Conservation (phyloP, 2,888 invertebrate genomes). For the Odontomyia ornata region DNA sequence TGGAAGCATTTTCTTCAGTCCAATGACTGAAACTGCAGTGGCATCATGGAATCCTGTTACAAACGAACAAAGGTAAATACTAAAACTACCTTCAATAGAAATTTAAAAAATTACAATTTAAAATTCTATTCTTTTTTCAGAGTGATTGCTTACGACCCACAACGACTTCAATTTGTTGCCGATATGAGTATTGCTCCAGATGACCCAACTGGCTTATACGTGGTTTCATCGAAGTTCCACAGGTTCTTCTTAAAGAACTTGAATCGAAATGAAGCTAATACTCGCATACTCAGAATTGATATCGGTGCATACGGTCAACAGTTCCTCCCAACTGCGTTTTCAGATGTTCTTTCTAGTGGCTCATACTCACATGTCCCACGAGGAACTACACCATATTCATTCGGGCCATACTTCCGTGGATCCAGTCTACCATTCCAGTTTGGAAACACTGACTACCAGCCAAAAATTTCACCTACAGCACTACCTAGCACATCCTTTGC, state of each 20-base stretch:
- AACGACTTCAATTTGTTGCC: conserved; percentile 79
- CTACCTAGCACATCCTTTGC: conserved; percentile 33
- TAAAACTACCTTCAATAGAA: too few species aligned
- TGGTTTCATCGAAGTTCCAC: conserved; percentile 79
- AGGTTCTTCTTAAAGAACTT: conserved; percentile 78
- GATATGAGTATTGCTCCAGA: conserved; percentile 75
- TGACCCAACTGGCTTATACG: conserved; percentile 78
- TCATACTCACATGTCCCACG: neutral
- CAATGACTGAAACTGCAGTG: conserved; percentile 81
- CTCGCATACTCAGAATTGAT: conserved; percentile 74
- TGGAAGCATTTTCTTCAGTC: conserved; percentile 80
- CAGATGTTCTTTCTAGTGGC: neutral
- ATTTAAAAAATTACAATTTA: too few species aligned
- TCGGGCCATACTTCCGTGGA: conserved; percentile 54
- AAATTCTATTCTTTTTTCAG: too few species aligned
- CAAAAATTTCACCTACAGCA: conserved; percentile 53
- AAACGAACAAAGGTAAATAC: conserved; percentile 73
- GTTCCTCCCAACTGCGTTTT: neutral
- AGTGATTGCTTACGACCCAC: conserved; percentile 75
- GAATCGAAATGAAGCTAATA: conserved; percentile 74
- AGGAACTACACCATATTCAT: neutral
- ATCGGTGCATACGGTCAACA: neutral
- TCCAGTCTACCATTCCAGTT: conserved; percentile 57
- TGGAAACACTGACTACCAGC: conserved; percentile 56
- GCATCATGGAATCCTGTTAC: conserved; percentile 81